These are phyloP conservation scores for Candidula unifasciata DNA, from an alignment of 2,888 invertebrate species.

Conservation along the genomic window DNA sequence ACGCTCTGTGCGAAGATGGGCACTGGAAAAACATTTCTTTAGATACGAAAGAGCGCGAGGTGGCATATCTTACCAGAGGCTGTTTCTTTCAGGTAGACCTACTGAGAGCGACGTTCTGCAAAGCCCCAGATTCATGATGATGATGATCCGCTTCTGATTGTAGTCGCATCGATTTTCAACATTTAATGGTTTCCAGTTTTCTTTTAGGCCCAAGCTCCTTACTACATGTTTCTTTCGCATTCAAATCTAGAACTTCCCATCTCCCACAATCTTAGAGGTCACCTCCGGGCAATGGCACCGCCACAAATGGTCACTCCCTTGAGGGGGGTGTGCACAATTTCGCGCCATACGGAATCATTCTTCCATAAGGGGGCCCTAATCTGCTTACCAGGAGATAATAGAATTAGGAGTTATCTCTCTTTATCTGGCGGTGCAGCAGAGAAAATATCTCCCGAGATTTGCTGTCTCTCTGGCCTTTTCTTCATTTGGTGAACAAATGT, in stretches of 20 bases:
- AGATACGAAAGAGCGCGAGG: too few species aligned
- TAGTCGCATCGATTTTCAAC: too few species aligned
- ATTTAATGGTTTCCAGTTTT: too few species aligned
- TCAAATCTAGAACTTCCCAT: background rate
- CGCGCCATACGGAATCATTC: slow-evolving; percentile 38
- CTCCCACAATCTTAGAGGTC: slow-evolving; percentile 41
- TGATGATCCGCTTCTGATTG: too few species aligned
- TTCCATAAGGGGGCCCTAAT: slow-evolving; percentile 27
- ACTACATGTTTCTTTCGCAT: too few species aligned
- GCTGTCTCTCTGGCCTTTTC: slow-evolving; percentile 18
- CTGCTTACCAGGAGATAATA: slow-evolving; percentile 43
- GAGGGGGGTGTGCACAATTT: slow-evolving; percentile 8
- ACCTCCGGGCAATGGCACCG: slow-evolving; percentile 39
- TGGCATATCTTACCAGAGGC: too few species aligned
- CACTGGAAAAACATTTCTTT: too few species aligned
- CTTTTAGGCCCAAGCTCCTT: too few species aligned
- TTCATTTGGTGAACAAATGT: background rate
- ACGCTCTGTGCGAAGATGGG: too few species aligned
- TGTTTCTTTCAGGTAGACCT: too few species aligned
- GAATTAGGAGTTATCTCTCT: slow-evolving; percentile 37
- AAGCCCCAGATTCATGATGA: too few species aligned
- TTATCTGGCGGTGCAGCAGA: background rate
- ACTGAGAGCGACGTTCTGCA: too few species aligned
- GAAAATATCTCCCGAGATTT: background rate
- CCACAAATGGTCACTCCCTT: slow-evolving; percentile 14